A percentile compares a stretch with the other conserved stretches of the same genome.
Conservation (phyloP, 2,888 invertebrate genomes). For the Oscheius onirici region DNA sequence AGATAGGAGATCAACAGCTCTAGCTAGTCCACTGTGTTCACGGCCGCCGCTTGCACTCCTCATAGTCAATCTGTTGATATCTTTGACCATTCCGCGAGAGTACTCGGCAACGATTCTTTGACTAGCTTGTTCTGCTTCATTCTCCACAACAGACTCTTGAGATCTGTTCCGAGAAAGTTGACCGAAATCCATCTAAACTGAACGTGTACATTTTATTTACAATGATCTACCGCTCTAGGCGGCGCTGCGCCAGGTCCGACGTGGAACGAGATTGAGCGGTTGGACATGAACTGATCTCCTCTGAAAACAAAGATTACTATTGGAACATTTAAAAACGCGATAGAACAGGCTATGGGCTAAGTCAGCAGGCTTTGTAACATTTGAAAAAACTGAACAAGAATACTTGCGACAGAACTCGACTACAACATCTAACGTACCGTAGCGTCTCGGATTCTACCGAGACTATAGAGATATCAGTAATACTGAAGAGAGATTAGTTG, state of each 20-base stretch:
- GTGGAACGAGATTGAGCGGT: slow-evolving; percentile 66
- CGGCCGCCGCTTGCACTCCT: slow-evolving; percentile 31
- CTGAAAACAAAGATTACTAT: slow-evolving; percentile 34
- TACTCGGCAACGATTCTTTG: slow-evolving; percentile 41
- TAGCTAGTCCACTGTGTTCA: slow-evolving; percentile 41
- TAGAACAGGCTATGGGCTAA: too few relatives aligned
- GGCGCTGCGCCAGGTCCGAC: slow-evolving; percentile 32
- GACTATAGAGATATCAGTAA: slow-evolving; percentile 22
- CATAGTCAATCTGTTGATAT: slow-evolving; percentile 38
- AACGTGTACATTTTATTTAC: neutral
- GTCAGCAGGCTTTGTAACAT: neutral
- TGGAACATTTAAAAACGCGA: neutral
- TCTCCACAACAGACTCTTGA: slow-evolving; percentile 34
- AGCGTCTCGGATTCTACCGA: slow-evolving; percentile 14
- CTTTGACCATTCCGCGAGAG: slow-evolving; percentile 44
- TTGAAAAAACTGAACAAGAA: slow-evolving; percentile 9
- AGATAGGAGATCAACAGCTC: slow-evolving; percentile 67
- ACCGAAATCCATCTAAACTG: slow-evolving; percentile 9
- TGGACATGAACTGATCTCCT: slow-evolving; percentile 60
- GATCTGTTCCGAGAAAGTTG: slow-evolving; percentile 32
- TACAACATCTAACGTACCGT: slow-evolving; percentile 8
- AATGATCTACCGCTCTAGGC: slow-evolving; percentile 5
- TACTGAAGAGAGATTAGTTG: slow-evolving; percentile 15
- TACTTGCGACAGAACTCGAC: neutral
- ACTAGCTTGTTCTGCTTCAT: slow-evolving; percentile 34